Evolutionary conservation across 2,113 vertebrate species (phyloP).

Genomic region (Triplophysa siluroides): DNA sequence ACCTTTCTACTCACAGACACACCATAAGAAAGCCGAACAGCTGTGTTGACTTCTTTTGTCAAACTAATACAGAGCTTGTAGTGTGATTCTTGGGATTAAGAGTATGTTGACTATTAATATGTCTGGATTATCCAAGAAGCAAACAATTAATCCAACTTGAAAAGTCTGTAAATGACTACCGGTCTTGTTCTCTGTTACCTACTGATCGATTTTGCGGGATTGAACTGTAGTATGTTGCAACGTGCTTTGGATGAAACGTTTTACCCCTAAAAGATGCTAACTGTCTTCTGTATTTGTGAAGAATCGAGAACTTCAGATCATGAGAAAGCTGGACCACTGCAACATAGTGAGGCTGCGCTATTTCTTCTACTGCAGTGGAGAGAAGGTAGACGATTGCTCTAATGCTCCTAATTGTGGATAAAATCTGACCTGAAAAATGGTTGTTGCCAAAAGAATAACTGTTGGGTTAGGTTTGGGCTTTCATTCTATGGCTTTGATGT

Average conservation of each 20-base stretch:
- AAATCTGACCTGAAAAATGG: background rate
- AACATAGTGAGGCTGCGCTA: constrained; percentile 90
- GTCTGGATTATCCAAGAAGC: background rate
- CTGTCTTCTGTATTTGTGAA: constrained; percentile 47
- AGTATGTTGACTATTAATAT: background rate
- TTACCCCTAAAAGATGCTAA: background rate
- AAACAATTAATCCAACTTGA: background rate
- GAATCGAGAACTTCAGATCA: constrained; percentile 93
- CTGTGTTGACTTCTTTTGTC: background rate
- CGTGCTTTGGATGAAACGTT: background rate
- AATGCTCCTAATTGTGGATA: background rate
- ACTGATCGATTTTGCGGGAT: too few species aligned
- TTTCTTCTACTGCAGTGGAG: constrained; percentile 92
- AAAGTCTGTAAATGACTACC: background rate
- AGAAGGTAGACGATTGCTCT: constrained; percentile 78
- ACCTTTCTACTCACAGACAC: background rate
- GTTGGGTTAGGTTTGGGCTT: background rate
- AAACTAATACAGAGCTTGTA: too few species aligned
- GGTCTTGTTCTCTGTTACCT: background rate
- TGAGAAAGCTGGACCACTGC: constrained; percentile 92
- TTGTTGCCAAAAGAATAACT: background rate
- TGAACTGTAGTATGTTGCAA: background rate
- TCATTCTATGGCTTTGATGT: background rate
- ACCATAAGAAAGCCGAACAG: background rate
- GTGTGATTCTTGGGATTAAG: too few species aligned